Percentiles rank a stretch among this genome's conserved stretches.
phyloP scores from a whole-genome alignment of 2,888 invertebrate species.

The Trissoscelio sp. region DNA sequence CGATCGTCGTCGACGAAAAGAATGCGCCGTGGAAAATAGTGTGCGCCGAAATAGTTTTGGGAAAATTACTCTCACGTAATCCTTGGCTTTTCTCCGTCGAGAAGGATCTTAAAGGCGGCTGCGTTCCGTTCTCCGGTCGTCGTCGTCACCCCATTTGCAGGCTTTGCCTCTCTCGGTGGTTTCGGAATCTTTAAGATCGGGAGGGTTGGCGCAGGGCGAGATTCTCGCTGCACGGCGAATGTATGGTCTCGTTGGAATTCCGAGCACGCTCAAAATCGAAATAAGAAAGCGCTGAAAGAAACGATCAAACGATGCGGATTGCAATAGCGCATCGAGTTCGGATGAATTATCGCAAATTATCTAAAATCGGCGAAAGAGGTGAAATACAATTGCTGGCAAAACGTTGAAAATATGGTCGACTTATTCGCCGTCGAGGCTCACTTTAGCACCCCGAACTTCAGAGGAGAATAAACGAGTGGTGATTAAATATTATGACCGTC shows the following conservation, averaged over 20 bases:
- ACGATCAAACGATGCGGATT: conserved; percentile 6
- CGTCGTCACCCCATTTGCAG: conserved; percentile 82
- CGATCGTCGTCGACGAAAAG: conserved; percentile 14
- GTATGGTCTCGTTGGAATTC: conserved; percentile 74
- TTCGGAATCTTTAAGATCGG: conserved; percentile 83
- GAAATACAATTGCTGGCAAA: no score
- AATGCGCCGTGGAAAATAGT: conserved; percentile 42
- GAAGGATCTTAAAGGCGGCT: conserved; percentile 73
- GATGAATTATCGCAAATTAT: conserved; percentile 10
- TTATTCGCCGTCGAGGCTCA: conserved; percentile 74
- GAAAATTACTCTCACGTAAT: conserved; percentile 71
- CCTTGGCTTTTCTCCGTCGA: conserved; percentile 67
- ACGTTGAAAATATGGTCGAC: conserved; percentile 70
- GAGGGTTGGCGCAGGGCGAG: conserved; percentile 78
- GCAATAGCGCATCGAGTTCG: not conserved
- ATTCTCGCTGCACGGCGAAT: conserved; percentile 72
- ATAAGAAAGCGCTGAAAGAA: conserved; percentile 16
- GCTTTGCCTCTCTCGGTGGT: conserved; percentile 82
- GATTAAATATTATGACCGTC: conserved; percentile 83
- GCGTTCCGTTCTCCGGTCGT: conserved; percentile 75
- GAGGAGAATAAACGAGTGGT: conserved; percentile 80
- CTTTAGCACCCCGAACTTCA: conserved; percentile 73
- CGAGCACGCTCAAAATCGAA: conserved; percentile 13
- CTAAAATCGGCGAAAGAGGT: conserved; percentile 15
- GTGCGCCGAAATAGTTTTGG: conserved; percentile 61